Evolutionary conservation across 2,888 invertebrate species (phyloP), one percentile per base, ranked within the genome.

Genomic region (Melieria picta): DNA sequence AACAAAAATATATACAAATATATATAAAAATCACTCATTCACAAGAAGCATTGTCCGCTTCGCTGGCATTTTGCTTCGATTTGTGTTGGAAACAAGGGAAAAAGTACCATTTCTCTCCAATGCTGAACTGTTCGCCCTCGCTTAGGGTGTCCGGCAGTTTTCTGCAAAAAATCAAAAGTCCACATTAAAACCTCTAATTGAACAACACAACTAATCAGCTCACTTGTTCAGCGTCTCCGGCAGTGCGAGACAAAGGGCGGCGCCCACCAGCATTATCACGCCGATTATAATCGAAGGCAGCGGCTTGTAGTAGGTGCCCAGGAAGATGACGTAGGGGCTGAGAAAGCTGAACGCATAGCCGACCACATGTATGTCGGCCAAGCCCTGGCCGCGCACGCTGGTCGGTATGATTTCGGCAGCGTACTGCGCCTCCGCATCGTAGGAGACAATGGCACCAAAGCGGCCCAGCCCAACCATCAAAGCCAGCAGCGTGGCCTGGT

Each of bases 371-470:
- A 90, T 88, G 50, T 89, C 88, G 7, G 90, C 89, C 4, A 91
- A 88, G n/a, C 90, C 91, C 77, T 90, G 90, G 0, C 90, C 91
- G 45, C 91, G 83, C 1, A 91, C 89, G 61, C 89, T 89, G 1
- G 91, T 90, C 9, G 91, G 91, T 62, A 91, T 89, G 48, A 91
- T 84, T 81, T 91, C 91, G 0, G 91, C 89, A 1, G 90, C 90
- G 77, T 91, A 91, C 80, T 91, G 91, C 11, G 89, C 88, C 42
- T 90, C 90, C 4, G 91, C 90, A 82, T 91, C 91, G 79, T 90
- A 91, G 10, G 90, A 89, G 1, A 90, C 88, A 4, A 89, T 90
- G 10, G 90, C 88, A 10, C 89, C 89, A 64, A 90, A 88, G 30
- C 91, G 86, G 4, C 90, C 89, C 70, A 90, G 79, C 30, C 89